Evolutionary conservation across 1,140 invertebrate genomes (phyloP).

Genomic region (Lepidurus packardi): DNA sequence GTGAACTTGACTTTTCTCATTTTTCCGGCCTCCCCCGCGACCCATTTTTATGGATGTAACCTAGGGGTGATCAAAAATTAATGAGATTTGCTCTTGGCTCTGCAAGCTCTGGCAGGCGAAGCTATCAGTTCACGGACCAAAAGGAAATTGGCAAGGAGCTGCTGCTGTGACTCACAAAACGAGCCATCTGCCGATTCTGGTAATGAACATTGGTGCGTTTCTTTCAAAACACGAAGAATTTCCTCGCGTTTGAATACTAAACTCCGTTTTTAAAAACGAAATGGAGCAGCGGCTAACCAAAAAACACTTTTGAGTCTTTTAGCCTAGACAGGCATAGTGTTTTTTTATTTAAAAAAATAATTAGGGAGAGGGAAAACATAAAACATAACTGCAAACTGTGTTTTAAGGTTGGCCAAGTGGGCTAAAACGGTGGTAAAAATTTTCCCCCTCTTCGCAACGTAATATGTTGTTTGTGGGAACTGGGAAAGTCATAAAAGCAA

Average conservation of each 20-base stretch:
- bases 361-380: neutral
- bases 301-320: neutral
- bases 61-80: slow-evolving; percentile 5
- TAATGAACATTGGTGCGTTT: neutral
- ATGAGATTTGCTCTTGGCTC: slow-evolving; percentile 14
- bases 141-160: neutral
- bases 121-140: neutral
- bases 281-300: too few relatives aligned
- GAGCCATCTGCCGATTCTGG: slow-evolving; percentile 6
- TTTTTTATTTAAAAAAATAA: neutral
- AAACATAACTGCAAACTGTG: neutral
- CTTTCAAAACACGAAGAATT: neutral
- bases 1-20: too few relatives aligned
- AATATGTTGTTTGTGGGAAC: neutral
- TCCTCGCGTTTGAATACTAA: too few relatives aligned
- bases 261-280: too few relatives aligned
- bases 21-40: too few relatives aligned
- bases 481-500: neutral
- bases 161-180: slow-evolving; percentile 1
- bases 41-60: neutral
- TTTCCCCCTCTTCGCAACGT: neutral
- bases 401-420: neutral
- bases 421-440: neutral
- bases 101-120: neutral
- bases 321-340: neutral